These are phyloP conservation scores for Tetragonisca angustula DNA, from an alignment of 2,888 invertebrate species.

Conservation along the genomic window DNA sequence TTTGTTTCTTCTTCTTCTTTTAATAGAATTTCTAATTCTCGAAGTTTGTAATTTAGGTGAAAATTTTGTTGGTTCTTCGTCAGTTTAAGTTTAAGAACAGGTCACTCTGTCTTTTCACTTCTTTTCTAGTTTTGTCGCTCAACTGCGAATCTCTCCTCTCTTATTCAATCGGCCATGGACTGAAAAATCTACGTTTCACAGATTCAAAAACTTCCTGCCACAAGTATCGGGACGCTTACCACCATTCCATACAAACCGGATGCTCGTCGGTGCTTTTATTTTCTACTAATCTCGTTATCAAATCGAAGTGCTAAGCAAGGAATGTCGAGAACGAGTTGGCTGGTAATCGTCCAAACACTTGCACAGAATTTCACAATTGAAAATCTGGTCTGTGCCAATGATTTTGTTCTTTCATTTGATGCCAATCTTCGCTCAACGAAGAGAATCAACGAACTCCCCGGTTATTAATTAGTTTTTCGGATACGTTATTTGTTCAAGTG, in stretches of 20 bases:
- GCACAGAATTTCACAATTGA: neutral
- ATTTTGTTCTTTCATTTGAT: neutral
- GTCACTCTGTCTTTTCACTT: neutral
- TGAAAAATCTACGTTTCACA: neutral
- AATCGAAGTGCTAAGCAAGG: neutral
- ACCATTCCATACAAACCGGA: neutral
- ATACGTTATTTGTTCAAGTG: neutral
- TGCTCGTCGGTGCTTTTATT: neutral
- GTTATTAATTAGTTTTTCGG: neutral
- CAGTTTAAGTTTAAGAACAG: neutral
- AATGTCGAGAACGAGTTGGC: neutral
- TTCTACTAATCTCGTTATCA: neutral
- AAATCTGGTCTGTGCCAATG: conserved; percentile 2
- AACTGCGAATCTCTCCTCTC: neutral
- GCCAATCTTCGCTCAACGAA: conserved; percentile 1
- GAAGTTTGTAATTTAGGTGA: too few relatives aligned
- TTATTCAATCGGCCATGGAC: too few relatives aligned
- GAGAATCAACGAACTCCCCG: conserved; percentile 1
- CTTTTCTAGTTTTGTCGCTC: neutral
- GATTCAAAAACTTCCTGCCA: neutral
- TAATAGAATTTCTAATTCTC: neutral
- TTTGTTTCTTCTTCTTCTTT: too few relatives aligned
- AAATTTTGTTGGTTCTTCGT: too few relatives aligned
- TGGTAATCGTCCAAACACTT: neutral
- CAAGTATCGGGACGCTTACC: neutral